A percentile compares a stretch with the other conserved stretches of the same genome.
These are phyloP conservation scores for Porites australiensis DNA, from an alignment of 64 coral and sea anemone genomes.

Conservation along the genomic window DNA sequence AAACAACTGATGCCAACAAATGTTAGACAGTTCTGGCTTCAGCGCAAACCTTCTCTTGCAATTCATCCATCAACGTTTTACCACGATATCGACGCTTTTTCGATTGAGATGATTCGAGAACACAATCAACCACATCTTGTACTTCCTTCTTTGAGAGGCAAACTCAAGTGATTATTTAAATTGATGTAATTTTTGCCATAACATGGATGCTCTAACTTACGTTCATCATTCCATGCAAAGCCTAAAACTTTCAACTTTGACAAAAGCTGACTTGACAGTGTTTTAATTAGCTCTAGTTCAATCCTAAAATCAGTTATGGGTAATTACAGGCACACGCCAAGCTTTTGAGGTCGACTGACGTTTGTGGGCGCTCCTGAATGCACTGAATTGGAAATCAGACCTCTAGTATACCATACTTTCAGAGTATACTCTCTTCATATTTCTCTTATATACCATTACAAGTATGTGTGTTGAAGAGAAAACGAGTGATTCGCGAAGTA, in stretches of 20 bases:
- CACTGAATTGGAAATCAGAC: no score
- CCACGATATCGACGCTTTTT: constrained; percentile 56
- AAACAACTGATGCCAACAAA: constrained; percentile 29
- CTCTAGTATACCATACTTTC: no score
- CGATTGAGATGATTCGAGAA: constrained; percentile 61
- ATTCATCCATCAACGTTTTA: constrained; percentile 24
- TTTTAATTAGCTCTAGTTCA: not conserved
- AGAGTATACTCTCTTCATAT: no score
- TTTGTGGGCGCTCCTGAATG: no score
- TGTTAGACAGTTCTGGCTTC: constrained; percentile 43
- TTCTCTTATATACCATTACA: no score
- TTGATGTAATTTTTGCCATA: not conserved
- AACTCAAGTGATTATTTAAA: not conserved
- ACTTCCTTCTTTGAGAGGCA: constrained; percentile 21
- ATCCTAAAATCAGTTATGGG: no score
- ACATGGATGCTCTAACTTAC: not conserved
- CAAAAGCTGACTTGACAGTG: not conserved
- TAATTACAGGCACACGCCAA: no score
- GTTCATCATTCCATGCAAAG: not conserved
- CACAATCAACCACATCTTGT: constrained; percentile 43
- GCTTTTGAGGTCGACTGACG: no score
- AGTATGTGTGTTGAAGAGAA: no score
- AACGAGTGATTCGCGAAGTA: no score
- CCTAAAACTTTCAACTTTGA: not conserved
- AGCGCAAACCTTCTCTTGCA: constrained; percentile 45